Percentiles rank a stretch among this genome's conserved stretches.
These are phyloP conservation scores for Portevinia maculata DNA, from an alignment of 2,888 invertebrate species.

Conservation along the genomic window DNA sequence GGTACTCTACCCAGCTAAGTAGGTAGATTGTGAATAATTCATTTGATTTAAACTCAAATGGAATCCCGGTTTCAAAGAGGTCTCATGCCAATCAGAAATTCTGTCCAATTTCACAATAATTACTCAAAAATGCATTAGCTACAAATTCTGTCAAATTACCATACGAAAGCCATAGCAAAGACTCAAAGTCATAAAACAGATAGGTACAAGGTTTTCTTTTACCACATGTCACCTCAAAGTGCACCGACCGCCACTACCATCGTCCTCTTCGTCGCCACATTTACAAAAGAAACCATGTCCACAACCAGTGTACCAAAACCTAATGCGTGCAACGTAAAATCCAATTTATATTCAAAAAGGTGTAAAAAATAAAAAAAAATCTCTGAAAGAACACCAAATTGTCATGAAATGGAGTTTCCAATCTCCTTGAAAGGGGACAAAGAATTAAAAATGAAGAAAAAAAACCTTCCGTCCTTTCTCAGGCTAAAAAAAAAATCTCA, in stretches of 20 bases:
- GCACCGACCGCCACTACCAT: conserved; percentile 1
- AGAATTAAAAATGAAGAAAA: conserved; percentile 60
- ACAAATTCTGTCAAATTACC: conserved; percentile 52
- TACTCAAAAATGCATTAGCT: conserved; percentile 49
- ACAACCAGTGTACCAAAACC: conserved; percentile 66
- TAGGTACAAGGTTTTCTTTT: conserved; percentile 28
- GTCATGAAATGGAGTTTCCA: conserved; percentile 73
- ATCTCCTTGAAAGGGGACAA: conserved; percentile 69
- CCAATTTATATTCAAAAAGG: conserved; percentile 82
- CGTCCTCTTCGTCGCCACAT: conserved; percentile 29
- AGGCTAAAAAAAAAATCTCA: conserved; percentile 45
- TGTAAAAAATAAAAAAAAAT: conserved; percentile 53
- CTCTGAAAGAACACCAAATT: conserved; percentile 65
- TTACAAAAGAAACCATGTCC: conserved; percentile 48
- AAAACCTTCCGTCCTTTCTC: conserved; percentile 35
- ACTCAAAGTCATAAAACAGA: conserved; percentile 16
- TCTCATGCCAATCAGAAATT: background rate
- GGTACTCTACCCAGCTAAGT: background rate
- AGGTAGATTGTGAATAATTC: background rate
- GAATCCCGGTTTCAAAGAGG: too few species aligned
- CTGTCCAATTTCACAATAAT: conserved; percentile 38
- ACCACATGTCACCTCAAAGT: conserved; percentile 17
- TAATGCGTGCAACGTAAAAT: conserved; percentile 78
- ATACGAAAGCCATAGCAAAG: conserved; percentile 63
- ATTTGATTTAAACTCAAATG: background rate